These are phyloP conservation scores for Parauchenoglanis punctatus DNA, from an alignment of 2,797 vertebrate genomes.

Conservation along the genomic window DNA sequence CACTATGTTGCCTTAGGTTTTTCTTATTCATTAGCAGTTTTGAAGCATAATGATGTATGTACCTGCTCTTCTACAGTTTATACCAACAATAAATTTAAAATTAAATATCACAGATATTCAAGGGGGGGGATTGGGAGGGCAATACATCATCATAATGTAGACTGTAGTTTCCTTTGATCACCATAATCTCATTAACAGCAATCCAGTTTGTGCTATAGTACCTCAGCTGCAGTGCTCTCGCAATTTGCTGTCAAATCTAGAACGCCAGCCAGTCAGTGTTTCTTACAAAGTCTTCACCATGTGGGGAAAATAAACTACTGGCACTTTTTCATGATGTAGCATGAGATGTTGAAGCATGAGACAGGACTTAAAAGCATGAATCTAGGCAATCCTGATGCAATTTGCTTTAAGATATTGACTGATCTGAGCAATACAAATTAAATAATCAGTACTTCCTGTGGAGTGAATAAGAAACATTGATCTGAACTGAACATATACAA, in stretches of 20 bases:
- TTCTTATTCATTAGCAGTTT: slow-evolving; percentile 33
- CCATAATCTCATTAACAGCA: background rate
- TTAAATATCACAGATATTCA: background rate
- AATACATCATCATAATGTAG: background rate
- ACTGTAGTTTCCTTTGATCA: background rate
- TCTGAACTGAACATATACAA: background rate
- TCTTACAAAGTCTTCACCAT: background rate
- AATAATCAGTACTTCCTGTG: background rate
- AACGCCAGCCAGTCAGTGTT: background rate
- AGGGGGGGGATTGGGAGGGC: no score
- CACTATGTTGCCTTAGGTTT: background rate
- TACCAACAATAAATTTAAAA: background rate
- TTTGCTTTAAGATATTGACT: background rate
- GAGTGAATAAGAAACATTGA: slow-evolving; percentile 1
- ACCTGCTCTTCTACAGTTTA: background rate
- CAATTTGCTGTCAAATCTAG: no score
- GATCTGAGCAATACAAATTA: background rate
- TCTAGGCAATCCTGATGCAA: background rate
- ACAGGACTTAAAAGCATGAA: background rate
- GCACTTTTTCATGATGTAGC: no score
- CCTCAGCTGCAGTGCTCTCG: no score
- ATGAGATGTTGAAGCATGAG: background rate
- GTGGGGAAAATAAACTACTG: background rate
- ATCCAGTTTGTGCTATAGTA: background rate
- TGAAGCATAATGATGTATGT: background rate